These are phyloP conservation scores for Agelas oroides DNA, from an alignment of 37 sponge, comb jelly and placozoan genomes.

Conservation along the genomic window DNA sequence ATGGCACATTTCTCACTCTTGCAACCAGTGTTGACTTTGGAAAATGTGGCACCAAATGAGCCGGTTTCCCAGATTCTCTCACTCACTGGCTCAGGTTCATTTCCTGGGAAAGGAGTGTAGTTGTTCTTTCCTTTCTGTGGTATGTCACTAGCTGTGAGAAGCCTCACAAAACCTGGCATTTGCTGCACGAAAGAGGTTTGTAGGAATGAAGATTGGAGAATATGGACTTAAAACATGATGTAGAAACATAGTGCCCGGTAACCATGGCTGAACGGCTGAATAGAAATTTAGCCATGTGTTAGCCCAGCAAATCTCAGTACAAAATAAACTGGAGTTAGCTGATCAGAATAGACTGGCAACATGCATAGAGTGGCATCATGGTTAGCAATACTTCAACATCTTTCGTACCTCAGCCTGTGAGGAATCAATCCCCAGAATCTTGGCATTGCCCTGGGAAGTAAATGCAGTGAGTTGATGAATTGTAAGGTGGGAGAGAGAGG, in stretches of 20 bases:
- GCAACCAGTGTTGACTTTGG: too few species aligned
- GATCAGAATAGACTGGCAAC: too few species aligned
- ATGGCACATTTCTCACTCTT: too few species aligned
- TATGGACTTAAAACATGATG: slow-evolving; percentile 16
- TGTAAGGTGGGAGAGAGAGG: background rate
- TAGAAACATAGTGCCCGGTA: too few species aligned
- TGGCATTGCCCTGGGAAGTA: slow-evolving; percentile 49
- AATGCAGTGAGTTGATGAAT: background rate
- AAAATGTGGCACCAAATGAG: background rate
- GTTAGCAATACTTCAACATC: background rate
- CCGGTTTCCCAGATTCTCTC: background rate
- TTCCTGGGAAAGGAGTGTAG: background rate
- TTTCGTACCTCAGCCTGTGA: slow-evolving; percentile 44
- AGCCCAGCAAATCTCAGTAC: too few species aligned
- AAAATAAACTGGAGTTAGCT: too few species aligned
- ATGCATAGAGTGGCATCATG: too few species aligned
- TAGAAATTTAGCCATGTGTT: too few species aligned
- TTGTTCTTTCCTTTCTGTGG: slow-evolving; percentile 59
- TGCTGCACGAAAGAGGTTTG: slow-evolving; percentile 40
- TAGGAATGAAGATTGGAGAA: slow-evolving; percentile 11
- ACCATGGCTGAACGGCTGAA: too few species aligned
- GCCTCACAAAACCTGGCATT: slow-evolving; percentile 76
- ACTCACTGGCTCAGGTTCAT: background rate
- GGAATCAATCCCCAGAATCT: slow-evolving; percentile 46
- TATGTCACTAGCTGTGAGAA: slow-evolving; percentile 72